Evolutionary conservation across 2,797 vertebrate species (phyloP).

Genomic region (Synaphobranchus kaupii): DNA sequence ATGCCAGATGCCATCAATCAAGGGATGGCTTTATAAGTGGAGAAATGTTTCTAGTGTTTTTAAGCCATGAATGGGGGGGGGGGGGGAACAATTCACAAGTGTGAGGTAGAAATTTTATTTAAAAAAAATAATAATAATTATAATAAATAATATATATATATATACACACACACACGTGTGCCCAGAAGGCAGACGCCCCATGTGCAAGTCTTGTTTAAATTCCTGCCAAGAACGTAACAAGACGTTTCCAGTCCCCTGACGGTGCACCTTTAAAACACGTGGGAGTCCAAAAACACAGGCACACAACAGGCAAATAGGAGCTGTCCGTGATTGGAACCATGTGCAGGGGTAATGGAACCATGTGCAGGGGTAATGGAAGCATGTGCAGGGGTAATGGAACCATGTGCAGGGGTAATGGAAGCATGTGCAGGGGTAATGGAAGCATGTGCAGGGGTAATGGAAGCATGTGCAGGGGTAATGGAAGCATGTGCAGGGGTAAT

Average conservation of each 20-base stretch:
- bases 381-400: too few relatives aligned
- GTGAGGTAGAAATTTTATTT: constrained; percentile 6
- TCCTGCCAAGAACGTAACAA: constrained; percentile 41
- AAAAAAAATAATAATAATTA: not conserved
- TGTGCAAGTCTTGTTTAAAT: constrained; percentile 46
- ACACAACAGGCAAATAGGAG: constrained; percentile 43
- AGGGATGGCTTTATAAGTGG: not conserved
- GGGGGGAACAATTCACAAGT: constrained; percentile 14
- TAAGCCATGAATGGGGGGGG: not conserved
- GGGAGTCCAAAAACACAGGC: constrained; percentile 47
- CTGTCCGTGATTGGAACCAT: constrained; percentile 55
- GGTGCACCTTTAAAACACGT: constrained; percentile 51
- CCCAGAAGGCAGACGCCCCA: constrained; percentile 37
- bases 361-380: too few relatives aligned
- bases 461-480: too few relatives aligned
- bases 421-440: too few relatives aligned
- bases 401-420: too few relatives aligned
- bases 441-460: too few relatives aligned
- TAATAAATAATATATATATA: too few relatives aligned
- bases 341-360: constrained; percentile 37
- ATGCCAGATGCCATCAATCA: not conserved
- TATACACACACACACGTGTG: too few relatives aligned
- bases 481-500: too few relatives aligned
- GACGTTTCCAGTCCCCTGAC: constrained; percentile 49
- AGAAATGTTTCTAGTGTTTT: constrained; percentile 28